A percentile compares a stretch with the other conserved stretches of the same genome.
Conservation (phyloP, 2,888 invertebrate species). For the Cancer borealis region DNA sequence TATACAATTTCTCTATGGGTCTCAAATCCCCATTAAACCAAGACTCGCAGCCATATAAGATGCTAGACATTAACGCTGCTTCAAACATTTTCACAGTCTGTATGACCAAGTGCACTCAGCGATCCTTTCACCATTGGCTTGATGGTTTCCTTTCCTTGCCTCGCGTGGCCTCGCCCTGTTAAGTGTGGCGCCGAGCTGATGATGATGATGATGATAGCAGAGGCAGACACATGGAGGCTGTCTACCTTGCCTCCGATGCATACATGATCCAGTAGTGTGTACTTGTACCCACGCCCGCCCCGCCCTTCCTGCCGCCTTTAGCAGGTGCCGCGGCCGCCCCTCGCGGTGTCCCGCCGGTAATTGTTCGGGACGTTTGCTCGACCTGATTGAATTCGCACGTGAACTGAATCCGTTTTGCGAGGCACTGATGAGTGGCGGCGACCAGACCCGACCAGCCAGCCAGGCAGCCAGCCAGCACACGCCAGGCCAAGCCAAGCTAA, state of each 20-base stretch:
- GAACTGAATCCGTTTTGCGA: not conserved
- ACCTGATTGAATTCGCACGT: not conserved
- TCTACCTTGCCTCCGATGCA: not conserved
- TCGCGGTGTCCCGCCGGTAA: not conserved
- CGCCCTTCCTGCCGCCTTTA: not conserved
- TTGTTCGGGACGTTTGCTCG: not conserved
- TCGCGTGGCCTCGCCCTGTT: conserved; percentile 20
- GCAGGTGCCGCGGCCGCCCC: not conserved
- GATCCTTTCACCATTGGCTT: not conserved
- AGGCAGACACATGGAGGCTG: not conserved
- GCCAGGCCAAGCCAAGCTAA: not conserved
- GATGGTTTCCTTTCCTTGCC: not conserved
- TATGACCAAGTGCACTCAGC: not conserved
- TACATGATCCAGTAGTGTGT: not conserved
- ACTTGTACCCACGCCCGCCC: not conserved
- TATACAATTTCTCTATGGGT: too few species aligned
- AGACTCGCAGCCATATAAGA: too few species aligned
- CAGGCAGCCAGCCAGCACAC: not conserved
- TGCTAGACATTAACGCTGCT: too few species aligned
- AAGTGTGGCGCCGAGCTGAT: not conserved
- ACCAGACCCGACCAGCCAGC: not conserved
- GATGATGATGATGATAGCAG: not conserved
- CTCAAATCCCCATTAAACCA: too few species aligned
- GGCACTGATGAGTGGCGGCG: not conserved
- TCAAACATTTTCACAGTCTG: too few species aligned